Evolutionary conservation across 1,140 invertebrate species (phyloP), one percentile per base, ranked within the genome.

Genomic region (Bombus huntii): DNA sequence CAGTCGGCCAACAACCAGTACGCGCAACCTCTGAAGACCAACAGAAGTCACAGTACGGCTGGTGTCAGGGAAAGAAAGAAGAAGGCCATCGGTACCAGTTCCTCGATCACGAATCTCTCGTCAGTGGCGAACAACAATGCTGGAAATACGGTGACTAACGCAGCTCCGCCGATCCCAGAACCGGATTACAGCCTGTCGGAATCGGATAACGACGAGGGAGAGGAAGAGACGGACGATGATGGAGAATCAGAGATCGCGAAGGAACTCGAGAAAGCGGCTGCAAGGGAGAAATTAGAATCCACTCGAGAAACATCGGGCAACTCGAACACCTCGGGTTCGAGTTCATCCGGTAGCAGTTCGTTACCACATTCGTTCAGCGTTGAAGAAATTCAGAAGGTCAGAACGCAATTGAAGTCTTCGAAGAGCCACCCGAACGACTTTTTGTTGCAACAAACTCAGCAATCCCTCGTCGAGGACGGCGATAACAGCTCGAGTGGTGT

Each of bases 131-230:
- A 72, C 47, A 77, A 90, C 57, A 62, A 85, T 15, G 88, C 92
- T 34, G 84, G 87, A n/a, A 34, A 73, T 22, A 22, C 70, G 5
- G 94, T 95, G 86, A 15, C 89, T 2, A 28, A 88, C 85, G 1
- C 87, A 8, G 96, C 96, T 6, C 98, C 98, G 18, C 97, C 97
- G 8, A 98, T 98, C 82, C 98, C 98, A 1, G 98, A 98, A 92
- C 98, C 98, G 0, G 98, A 98, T 94, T 98, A 98, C 95, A 98
- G 97, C 93, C 96, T 98, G 91, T 98, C 97, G 79, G 97, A 98
- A 91, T 97, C 97, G 0, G 96, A 96, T 71, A 95, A 95, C 66
- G 94, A 95, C 70, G 94, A 95, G 34, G 94, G 95, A 18, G 94
- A 94, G 10, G 95, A 95, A n/a, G 93, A 93, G 31, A 93, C 96